Evolutionary conservation across 2,113 vertebrate genomes (phyloP).

Genomic region (Puma concolor): DNA sequence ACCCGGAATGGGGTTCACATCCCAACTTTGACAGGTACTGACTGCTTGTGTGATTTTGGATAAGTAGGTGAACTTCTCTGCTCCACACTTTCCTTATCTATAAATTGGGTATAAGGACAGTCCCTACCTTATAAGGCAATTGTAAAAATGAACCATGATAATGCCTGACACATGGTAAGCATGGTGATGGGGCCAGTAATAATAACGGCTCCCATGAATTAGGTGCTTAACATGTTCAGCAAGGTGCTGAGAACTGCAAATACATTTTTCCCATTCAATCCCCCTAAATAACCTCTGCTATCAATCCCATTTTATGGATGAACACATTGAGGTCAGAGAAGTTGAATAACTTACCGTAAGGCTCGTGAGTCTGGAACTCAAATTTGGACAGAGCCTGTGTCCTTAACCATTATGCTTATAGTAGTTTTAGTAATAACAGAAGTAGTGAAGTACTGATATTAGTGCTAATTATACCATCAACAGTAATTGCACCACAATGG

Average conservation of each 20-base stretch:
- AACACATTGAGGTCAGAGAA: not conserved
- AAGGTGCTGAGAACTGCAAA: not conserved
- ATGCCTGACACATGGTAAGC: not conserved
- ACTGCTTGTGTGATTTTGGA: not conserved
- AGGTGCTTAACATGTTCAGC: not conserved
- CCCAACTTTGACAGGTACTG: not conserved
- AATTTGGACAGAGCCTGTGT: not conserved
- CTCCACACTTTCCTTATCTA: not conserved
- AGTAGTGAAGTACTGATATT: not conserved
- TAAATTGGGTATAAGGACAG: not conserved
- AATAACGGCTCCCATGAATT: not conserved
- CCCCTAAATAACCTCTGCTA: not conserved
- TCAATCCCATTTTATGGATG: not conserved
- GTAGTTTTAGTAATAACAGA: not conserved
- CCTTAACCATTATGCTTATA: not conserved
- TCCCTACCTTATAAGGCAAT: not conserved
- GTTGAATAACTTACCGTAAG: not conserved
- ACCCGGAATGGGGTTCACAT: not conserved
- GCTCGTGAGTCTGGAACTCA: not conserved
- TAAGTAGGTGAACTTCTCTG: no score
- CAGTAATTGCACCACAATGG: not conserved
- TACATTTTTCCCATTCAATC: not conserved
- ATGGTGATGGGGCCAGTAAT: not conserved
- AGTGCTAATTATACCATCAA: not conserved
- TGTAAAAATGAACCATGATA: not conserved